These are phyloP conservation scores for Etheostoma cragini DNA, from an alignment of 2,113 vertebrate genomes.

Conservation along the genomic window DNA sequence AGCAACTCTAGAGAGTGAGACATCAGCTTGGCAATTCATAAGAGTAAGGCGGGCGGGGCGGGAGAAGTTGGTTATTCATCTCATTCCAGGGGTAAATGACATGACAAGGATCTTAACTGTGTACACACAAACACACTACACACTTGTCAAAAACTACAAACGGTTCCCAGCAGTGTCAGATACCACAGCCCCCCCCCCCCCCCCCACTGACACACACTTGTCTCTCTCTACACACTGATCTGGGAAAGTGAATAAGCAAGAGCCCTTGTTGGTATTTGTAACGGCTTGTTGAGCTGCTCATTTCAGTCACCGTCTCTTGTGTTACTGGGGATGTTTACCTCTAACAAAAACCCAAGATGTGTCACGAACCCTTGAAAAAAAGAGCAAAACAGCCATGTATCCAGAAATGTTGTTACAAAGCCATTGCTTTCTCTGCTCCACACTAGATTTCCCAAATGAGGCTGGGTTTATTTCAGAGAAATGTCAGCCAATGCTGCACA, in stretches of 20 bases:
- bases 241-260: slow-evolving; percentile 18
- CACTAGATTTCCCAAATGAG: slow-evolving; percentile 14
- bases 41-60: slow-evolving; percentile 38
- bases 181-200: slow-evolving; percentile 30
- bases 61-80: slow-evolving; percentile 54
- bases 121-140: slow-evolving; percentile 24
- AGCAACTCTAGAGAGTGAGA: slow-evolving; percentile 64
- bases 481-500: slow-evolving; percentile 9
- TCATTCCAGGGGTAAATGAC: slow-evolving; percentile 65
- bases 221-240: slow-evolving; percentile 27
- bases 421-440: slow-evolving; percentile 23
- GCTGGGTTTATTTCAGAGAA: slow-evolving; percentile 11
- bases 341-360: slow-evolving; percentile 5
- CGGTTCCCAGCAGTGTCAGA: slow-evolving; percentile 46
- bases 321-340: slow-evolving; percentile 29
- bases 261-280: slow-evolving; percentile 22
- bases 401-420: slow-evolving; percentile 37
- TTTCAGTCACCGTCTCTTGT: slow-evolving; percentile 19
- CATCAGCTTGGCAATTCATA: slow-evolving; percentile 69
- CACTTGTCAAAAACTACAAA: slow-evolving; percentile 58
- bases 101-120: slow-evolving; percentile 62
- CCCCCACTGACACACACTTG: slow-evolving; percentile 28
- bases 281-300: slow-evolving; percentile 27
- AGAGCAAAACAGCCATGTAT: slow-evolving; percentile 20
- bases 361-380: slow-evolving; percentile 18